phyloP scores from a whole-genome alignment of 2,797 vertebrate genomes.

The Echeneis naucrates region DNA sequence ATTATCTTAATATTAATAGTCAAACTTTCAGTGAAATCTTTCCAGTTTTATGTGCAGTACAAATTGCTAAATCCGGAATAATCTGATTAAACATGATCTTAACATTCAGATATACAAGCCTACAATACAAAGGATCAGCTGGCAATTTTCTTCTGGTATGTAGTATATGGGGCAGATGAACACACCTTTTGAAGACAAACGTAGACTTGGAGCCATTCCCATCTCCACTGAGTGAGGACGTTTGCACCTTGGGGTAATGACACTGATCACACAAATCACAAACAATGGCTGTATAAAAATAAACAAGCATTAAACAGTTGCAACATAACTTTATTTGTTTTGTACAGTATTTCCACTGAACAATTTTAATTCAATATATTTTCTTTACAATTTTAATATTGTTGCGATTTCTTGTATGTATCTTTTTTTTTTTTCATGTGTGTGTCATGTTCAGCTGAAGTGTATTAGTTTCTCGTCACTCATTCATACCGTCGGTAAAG shows the following conservation, averaged over 20 bases:
- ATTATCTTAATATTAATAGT: too few species aligned
- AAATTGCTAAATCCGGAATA: neutral
- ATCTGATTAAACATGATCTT: neutral
- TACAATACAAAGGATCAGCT: too few species aligned
- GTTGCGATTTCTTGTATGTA: conserved; percentile 78
- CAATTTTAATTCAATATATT: conserved; percentile 81
- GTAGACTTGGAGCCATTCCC: neutral
- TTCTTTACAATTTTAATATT: conserved; percentile 81
- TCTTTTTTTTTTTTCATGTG: conserved; percentile 83
- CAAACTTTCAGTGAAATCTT: too few species aligned
- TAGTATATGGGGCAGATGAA: too few species aligned
- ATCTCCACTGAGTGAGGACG: neutral
- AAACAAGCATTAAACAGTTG: conserved; percentile 61
- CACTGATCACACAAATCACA: neutral
- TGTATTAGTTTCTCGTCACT: conserved; percentile 84
- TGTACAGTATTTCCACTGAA: conserved; percentile 89
- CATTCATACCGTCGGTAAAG: conserved; percentile 90
- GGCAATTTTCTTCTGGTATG: neutral
- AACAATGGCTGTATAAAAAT: neutral
- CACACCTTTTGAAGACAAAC: neutral
- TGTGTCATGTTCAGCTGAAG: conserved; percentile 87
- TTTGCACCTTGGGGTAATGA: neutral
- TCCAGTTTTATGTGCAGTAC: neutral
- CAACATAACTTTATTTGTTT: conserved; percentile 83
- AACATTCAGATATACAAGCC: neutral